Evolutionary conservation across 37 sponge, comb jelly and placozoan genomes (phyloP).

Genomic region (Agelas oroides): DNA sequence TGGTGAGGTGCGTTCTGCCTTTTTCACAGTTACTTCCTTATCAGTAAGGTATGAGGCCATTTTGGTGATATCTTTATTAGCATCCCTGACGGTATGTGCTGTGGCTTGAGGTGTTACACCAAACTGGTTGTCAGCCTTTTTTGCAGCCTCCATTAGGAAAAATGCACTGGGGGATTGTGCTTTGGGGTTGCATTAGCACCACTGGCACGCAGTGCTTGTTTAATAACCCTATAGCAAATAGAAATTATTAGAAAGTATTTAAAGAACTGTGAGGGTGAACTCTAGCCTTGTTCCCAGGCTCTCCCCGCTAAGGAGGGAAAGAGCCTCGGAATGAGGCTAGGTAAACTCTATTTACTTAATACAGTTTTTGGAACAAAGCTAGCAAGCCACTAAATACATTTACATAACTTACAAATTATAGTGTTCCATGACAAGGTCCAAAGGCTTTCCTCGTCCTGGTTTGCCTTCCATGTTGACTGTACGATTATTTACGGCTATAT

Average conservation of each 20-base stretch:
- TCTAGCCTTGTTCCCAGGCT: too few species aligned
- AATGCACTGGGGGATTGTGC: slow-evolving; percentile 5
- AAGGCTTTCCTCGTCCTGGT: slow-evolving; percentile 22
- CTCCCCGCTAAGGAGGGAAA: too few species aligned
- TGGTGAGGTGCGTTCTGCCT: too few species aligned
- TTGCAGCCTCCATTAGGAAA: slow-evolving; percentile 11
- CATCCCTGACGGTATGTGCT: background rate
- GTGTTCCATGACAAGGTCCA: background rate
- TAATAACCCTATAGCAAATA: slow-evolving; percentile 19
- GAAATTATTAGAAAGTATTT: too few species aligned
- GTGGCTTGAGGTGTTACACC: background rate
- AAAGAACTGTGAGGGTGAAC: too few species aligned
- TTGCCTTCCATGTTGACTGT: slow-evolving; percentile 38
- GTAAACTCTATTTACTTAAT: too few species aligned
- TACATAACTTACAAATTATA: slow-evolving; percentile 21
- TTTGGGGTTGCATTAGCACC: background rate
- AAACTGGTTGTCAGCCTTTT: background rate
- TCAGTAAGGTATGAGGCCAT: background rate
- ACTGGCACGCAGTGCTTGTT: slow-evolving; percentile 5
- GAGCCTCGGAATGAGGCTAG: too few species aligned
- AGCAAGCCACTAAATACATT: too few species aligned
- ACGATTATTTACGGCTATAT: slow-evolving; percentile 32
- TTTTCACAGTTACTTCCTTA: too few species aligned
- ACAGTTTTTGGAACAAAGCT: too few species aligned
- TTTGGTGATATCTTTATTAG: background rate